Conservation (phyloP, 2,797 vertebrate genomes). For the Tauraco hartlaubi region DNA sequence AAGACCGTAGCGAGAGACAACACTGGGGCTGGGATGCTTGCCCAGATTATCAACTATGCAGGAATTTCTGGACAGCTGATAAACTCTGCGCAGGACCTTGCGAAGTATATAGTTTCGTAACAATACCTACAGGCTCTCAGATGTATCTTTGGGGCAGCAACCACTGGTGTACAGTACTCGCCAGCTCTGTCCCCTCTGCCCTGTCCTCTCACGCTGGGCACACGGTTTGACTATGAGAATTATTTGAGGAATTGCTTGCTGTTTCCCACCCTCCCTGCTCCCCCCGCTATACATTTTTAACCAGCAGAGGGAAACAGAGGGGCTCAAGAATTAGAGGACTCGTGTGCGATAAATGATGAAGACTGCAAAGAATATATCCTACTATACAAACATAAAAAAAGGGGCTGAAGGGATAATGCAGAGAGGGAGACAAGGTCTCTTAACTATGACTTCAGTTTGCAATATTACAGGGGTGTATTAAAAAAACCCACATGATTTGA, state of each 20-base stretch:
- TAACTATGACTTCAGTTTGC: neutral
- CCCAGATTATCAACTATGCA: conserved; percentile 40
- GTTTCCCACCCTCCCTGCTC: neutral
- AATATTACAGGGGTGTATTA: neutral
- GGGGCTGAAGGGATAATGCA: neutral
- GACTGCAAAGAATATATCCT: neutral
- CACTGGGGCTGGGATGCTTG: conserved; percentile 28
- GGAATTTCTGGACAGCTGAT: conserved; percentile 59
- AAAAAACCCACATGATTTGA: neutral
- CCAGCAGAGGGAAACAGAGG: conserved; percentile 24
- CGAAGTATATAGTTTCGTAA: neutral
- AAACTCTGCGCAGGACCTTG: conserved; percentile 33
- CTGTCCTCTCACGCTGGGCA: neutral
- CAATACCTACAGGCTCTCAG: neutral
- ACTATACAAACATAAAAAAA: neutral
- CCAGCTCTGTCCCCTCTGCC: neutral
- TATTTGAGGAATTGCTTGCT: neutral
- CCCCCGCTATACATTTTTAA: neutral
- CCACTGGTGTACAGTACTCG: neutral
- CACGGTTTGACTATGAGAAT: neutral
- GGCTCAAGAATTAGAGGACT: neutral
- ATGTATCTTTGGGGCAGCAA: neutral
- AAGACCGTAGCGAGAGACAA: neutral
- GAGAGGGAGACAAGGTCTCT: neutral
- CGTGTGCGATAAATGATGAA: accelerated